Conservation (phyloP, 2,797 vertebrate genomes). For the Pelodytes ibericus region DNA sequence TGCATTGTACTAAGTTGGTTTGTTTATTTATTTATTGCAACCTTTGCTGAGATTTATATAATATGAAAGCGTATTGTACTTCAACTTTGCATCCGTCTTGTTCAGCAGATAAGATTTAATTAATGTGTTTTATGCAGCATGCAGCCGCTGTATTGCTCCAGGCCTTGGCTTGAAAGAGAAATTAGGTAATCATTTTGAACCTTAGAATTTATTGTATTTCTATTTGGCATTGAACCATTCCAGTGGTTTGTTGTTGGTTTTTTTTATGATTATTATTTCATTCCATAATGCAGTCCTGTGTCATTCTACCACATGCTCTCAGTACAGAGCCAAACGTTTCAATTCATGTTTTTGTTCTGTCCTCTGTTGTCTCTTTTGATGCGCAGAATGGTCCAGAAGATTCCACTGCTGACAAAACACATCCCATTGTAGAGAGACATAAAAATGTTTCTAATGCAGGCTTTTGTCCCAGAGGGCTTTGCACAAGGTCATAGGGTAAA, state of each 20-base stretch:
- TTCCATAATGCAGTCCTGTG: not conserved
- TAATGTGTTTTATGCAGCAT: not conserved
- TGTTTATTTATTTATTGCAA: not conserved
- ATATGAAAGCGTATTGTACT: not conserved
- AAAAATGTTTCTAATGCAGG: not conserved
- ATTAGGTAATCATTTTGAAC: not conserved
- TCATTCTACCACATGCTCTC: not conserved
- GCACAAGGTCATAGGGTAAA: slow-evolving; percentile 16
- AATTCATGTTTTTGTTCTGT: not conserved
- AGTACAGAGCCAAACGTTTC: not conserved
- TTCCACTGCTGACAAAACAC: not conserved
- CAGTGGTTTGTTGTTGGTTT: not conserved
- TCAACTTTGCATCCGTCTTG: not conserved
- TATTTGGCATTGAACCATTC: not conserved
- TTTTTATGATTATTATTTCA: not conserved
- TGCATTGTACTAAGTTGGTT: too few relatives aligned
- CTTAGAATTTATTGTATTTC: not conserved
- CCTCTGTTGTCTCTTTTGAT: slow-evolving; percentile 9
- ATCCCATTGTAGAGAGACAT: not conserved
- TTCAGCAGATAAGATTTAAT: not conserved
- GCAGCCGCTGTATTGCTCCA: not conserved
- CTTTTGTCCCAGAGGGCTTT: not conserved
- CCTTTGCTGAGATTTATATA: not conserved
- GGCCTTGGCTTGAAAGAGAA: not conserved
- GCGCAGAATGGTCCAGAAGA: not conserved